A percentile compares a stretch with the other conserved stretches of the same genome.
Conservation (phyloP, 2,113 vertebrate genomes). For the Sardina pilchardus region DNA sequence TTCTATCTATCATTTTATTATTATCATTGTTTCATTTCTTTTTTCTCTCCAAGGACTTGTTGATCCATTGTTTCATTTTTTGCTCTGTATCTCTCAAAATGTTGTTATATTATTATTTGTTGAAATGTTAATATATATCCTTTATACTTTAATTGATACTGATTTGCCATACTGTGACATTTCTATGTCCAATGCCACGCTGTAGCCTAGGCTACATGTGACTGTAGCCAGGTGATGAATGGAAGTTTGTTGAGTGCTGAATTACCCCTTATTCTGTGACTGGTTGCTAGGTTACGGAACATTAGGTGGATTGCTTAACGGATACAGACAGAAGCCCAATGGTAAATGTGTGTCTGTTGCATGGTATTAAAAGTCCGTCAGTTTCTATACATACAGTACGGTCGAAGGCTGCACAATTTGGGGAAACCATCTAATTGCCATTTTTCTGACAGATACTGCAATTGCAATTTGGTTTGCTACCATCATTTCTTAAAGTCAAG, state of each 20-base stretch:
- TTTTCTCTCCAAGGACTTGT: neutral
- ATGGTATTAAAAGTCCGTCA: neutral
- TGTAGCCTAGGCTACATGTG: too few species aligned
- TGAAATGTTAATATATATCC: neutral
- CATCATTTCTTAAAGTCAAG: too few species aligned
- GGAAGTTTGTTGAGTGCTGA: neutral
- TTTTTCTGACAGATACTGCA: too few species aligned
- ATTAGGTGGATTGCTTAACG: slow-evolving; percentile 44
- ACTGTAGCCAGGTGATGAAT: neutral
- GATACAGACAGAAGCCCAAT: slow-evolving; percentile 44
- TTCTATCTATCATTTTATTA: too few species aligned
- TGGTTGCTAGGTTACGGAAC: slow-evolving; percentile 45
- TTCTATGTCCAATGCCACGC: too few species aligned
- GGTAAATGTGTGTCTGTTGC: slow-evolving; percentile 34
- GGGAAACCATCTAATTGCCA: too few species aligned
- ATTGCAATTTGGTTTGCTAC: too few species aligned
- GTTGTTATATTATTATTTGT: too few species aligned
- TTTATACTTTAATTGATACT: neutral
- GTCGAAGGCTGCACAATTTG: too few species aligned
- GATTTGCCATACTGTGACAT: neutral
- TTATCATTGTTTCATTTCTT: neutral
- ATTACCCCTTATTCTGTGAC: neutral
- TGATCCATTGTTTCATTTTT: neutral
- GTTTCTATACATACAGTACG: neutral
- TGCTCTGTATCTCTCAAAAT: neutral